These are phyloP conservation scores for Deroplatys truncata DNA, from an alignment of 2,888 invertebrate species.

Conservation along the genomic window DNA sequence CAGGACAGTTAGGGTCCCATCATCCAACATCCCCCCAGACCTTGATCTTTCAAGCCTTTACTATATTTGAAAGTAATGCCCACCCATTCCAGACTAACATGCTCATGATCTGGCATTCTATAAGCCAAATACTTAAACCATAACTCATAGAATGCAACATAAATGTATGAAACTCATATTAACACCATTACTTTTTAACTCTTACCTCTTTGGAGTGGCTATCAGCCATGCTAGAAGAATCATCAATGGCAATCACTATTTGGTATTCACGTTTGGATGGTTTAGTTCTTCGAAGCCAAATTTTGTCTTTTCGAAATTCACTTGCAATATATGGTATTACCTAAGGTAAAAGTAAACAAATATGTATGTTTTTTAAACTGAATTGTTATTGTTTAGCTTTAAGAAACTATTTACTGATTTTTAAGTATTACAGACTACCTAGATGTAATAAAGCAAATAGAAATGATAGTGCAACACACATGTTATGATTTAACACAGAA, in stretches of 20 bases:
- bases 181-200: too few relatives aligned
- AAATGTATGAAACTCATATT: too few relatives aligned
- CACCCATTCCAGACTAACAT: too few relatives aligned
- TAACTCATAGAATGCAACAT: too few relatives aligned
- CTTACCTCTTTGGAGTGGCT: slow-evolving; percentile 67
- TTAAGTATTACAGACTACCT: not conserved
- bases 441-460: not conserved
- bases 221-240: slow-evolving; percentile 88
- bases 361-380: too few relatives aligned
- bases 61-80: too few relatives aligned
- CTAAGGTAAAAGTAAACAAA: slow-evolving; percentile 22
- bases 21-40: too few relatives aligned
- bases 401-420: not conserved
- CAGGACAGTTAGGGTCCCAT: too few relatives aligned
- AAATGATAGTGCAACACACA: not conserved
- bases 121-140: too few relatives aligned
- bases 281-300: slow-evolving; percentile 94
- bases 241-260: slow-evolving; percentile 93
- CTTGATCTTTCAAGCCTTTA: too few relatives aligned
- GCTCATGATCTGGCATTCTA: too few relatives aligned
- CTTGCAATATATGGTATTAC: slow-evolving; percentile 99
- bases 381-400: not conserved
- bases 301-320: slow-evolving; percentile 97
- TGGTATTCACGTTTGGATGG: slow-evolving; percentile 95
- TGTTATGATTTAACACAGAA: not conserved